Conservation (phyloP, 2,797 vertebrate species). For the Octomys mimax region DNA sequence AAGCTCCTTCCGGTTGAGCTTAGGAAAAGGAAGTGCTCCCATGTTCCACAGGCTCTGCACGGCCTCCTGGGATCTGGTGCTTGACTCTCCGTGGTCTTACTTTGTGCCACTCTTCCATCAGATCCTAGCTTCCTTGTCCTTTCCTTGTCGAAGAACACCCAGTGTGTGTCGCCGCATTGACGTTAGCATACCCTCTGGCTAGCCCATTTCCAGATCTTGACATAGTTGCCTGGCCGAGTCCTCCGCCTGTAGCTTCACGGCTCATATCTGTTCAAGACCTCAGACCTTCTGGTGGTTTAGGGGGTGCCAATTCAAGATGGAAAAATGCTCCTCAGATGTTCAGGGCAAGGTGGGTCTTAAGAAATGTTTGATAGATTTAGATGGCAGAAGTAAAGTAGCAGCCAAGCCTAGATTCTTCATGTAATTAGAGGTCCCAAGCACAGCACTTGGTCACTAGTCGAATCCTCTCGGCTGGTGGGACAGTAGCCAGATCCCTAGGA, state of each 20-base stretch:
- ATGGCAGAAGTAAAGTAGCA: not conserved
- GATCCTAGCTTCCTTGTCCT: not conserved
- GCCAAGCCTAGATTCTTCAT: not conserved
- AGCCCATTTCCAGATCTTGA: constrained; percentile 2
- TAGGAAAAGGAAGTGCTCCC: not conserved
- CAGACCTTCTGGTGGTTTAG: constrained; percentile 2
- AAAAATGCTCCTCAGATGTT: not conserved
- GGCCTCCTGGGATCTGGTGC: not conserved
- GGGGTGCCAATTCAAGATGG: not conserved
- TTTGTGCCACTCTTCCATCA: not conserved
- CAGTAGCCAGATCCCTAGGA: not conserved
- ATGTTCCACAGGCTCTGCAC: accelerated
- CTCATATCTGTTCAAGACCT: constrained; percentile 20
- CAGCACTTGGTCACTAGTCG: not conserved
- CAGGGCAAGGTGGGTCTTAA: not conserved
- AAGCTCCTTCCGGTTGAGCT: not conserved
- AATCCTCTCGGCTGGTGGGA: not conserved
- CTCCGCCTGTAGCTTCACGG: not conserved
- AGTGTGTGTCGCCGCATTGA: not conserved
- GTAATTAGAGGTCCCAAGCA: not conserved
- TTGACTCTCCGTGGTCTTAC: not conserved
- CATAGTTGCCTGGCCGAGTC: not conserved
- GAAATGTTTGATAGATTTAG: not conserved
- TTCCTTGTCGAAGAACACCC: not conserved
- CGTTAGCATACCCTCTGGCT: not conserved